phyloP scores from a whole-genome alignment of 2,888 invertebrate genomes.

The Oithona nana region DNA sequence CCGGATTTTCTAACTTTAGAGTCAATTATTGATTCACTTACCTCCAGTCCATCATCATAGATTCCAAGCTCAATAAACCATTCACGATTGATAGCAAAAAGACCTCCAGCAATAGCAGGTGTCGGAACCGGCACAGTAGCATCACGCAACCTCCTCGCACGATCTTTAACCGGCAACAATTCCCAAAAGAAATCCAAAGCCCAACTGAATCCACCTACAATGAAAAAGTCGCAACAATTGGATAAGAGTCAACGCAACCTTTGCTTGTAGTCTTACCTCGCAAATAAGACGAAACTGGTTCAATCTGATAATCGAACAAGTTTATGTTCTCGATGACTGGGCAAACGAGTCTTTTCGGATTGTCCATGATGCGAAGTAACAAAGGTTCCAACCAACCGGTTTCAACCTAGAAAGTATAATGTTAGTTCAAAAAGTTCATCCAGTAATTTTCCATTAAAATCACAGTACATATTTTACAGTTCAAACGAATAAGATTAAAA shows the following conservation, averaged over 20 bases:
- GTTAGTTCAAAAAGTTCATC: too few species aligned
- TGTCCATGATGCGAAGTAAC: background rate
- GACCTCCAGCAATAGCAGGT: slow-evolving; percentile 16
- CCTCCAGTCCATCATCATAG: slow-evolving; percentile 14
- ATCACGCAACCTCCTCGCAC: background rate
- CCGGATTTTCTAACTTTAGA: too few species aligned
- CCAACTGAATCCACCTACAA: slow-evolving; percentile 16
- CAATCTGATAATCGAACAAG: background rate
- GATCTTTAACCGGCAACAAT: background rate
- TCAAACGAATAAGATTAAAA: too few species aligned
- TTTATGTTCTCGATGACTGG: slow-evolving; percentile 16
- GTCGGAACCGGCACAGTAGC: background rate
- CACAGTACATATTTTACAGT: too few species aligned
- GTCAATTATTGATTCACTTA: background rate
- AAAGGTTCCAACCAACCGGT: slow-evolving; percentile 12
- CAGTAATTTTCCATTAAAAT: too few species aligned
- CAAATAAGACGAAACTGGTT: slow-evolving; percentile 14
- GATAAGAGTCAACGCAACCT: background rate
- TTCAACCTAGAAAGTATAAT: background rate
- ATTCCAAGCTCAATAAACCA: slow-evolving; percentile 14
- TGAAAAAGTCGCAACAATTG: background rate
- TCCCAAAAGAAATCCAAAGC: slow-evolving; percentile 16
- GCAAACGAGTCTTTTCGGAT: slow-evolving; percentile 12
- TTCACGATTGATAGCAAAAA: slow-evolving; percentile 10
- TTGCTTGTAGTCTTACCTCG: slow-evolving; percentile 1